These are phyloP conservation scores for Phragmatobia fuliginosa DNA, from an alignment of 2,888 invertebrate genomes.

Conservation along the genomic window DNA sequence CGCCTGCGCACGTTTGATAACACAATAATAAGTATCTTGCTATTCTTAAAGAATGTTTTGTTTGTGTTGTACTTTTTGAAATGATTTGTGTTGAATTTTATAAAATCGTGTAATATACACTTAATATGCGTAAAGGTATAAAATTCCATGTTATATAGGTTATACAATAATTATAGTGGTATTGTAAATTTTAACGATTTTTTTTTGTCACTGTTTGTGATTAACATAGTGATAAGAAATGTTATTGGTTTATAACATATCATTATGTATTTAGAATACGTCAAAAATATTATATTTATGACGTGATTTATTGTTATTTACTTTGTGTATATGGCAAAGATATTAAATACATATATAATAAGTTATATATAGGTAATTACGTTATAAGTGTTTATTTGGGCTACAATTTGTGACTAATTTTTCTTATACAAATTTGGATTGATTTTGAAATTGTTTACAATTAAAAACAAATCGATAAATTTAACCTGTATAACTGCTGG, in stretches of 20 bases:
- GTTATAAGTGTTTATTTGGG: not conserved
- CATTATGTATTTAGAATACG: slow-evolving; percentile 13
- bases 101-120: not conserved
- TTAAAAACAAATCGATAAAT: not conserved
- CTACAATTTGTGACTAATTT: not conserved
- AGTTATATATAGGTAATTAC: not conserved
- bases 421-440: not conserved
- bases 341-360: not conserved
- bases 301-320: slow-evolving; percentile 28
- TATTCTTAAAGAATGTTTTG: not conserved
- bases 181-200: not conserved
- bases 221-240: slow-evolving; percentile 12
- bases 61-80: not conserved
- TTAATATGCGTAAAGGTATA: not conserved
- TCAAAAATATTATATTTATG: slow-evolving; percentile 21
- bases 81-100: not conserved
- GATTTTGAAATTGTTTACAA: not conserved
- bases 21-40: not conserved
- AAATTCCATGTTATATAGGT: slow-evolving; percentile 5
- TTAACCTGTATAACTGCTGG: not conserved
- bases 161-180: not conserved
- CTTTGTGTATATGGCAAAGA: slow-evolving; percentile 10
- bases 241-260: not conserved
- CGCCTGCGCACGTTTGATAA: slow-evolving; percentile 7
- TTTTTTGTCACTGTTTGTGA: slow-evolving; percentile 20